Conservation (phyloP, 2,113 vertebrate genomes). For the Platycercus adscitus region DNA sequence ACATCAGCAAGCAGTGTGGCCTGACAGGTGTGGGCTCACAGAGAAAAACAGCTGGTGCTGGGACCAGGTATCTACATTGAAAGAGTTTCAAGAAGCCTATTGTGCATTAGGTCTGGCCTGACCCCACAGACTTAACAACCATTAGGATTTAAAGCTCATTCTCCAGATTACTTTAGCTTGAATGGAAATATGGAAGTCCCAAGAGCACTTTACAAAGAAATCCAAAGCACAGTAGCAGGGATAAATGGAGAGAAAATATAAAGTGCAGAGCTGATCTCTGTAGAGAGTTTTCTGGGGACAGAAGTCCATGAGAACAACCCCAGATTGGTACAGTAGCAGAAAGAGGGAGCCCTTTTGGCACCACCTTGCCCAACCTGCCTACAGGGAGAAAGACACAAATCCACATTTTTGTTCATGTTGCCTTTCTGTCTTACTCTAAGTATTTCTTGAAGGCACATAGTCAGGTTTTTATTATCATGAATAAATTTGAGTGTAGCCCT, state of each 20-base stretch:
- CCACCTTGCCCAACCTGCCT: background rate
- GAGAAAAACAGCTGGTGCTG: background rate
- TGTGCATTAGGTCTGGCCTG: background rate
- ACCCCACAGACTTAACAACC: background rate
- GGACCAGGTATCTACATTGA: background rate
- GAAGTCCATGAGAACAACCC: accelerated
- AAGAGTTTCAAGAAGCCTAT: background rate
- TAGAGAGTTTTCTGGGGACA: background rate
- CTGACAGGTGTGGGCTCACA: background rate
- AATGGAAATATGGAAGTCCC: background rate
- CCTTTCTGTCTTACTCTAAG: background rate
- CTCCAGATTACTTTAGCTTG: background rate
- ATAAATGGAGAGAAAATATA: background rate
- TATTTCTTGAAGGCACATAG: background rate
- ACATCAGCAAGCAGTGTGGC: background rate
- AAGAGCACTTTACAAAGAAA: background rate
- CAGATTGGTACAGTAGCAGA: background rate
- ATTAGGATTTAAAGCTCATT: background rate
- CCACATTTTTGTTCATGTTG: background rate
- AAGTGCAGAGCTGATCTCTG: background rate
- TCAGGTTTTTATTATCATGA: background rate
- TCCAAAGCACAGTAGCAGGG: background rate
- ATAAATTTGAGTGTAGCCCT: background rate
- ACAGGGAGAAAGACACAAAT: background rate
- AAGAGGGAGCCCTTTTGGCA: background rate